These are phyloP conservation scores for Clamator glandarius DNA, from an alignment of 2,797 vertebrate genomes.

Conservation along the genomic window DNA sequence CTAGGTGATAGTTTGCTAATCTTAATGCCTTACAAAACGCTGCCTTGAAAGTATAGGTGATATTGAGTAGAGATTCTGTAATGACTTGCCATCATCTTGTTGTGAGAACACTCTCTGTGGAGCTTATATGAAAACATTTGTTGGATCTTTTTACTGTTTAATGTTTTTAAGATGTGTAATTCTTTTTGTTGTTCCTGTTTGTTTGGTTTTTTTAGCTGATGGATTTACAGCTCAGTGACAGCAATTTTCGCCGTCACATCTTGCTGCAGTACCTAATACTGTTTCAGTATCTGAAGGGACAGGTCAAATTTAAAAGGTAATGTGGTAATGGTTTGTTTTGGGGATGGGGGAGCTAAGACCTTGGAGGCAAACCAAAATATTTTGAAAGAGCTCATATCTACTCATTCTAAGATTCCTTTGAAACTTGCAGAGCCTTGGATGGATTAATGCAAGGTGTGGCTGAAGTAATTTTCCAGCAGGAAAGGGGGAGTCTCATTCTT, in stretches of 20 bases:
- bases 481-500: neutral
- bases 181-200: neutral
- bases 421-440: neutral
- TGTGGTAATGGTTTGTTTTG: neutral
- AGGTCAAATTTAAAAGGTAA: slow-evolving; percentile 99
- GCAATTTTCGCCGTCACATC: slow-evolving; percentile 97
- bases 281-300: slow-evolving; percentile 97
- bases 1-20: neutral
- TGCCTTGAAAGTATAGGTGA: neutral
- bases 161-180: neutral
- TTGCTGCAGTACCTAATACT: slow-evolving; percentile 97
- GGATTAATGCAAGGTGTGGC: neutral
- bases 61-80: neutral
- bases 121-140: neutral
- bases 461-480: neutral
- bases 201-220: slow-evolving; percentile 84
- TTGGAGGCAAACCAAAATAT: neutral
- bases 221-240: slow-evolving; percentile 98
- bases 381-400: neutral
- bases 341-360: neutral
- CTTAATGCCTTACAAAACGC: neutral
- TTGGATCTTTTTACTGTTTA: neutral
- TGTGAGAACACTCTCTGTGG: neutral
- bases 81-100: neutral
- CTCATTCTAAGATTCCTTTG: neutral